Evolutionary conservation across 1,140 invertebrate species (phyloP).

Genomic region (Hylaeus anthracinus): DNA sequence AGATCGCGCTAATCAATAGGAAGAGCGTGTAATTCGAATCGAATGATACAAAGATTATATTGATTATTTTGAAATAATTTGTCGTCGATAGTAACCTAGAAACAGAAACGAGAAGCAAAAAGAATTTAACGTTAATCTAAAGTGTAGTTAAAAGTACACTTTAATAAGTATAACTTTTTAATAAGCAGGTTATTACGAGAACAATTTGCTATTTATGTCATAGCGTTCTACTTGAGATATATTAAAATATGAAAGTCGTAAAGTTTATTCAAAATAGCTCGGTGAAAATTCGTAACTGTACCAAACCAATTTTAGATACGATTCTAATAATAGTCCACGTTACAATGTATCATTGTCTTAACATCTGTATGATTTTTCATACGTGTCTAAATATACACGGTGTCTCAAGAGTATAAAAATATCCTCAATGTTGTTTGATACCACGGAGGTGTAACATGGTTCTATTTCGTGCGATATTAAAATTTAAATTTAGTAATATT

Average conservation of each 20-base stretch:
- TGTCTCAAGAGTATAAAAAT: conserved; percentile 10
- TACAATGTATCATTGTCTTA: not conserved
- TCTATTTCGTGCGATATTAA: not conserved
- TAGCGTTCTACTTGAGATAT: too few relatives aligned
- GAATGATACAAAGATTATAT: not conserved
- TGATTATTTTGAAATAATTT: too few relatives aligned
- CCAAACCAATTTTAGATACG: not conserved
- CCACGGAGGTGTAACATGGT: not conserved
- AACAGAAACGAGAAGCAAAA: not conserved
- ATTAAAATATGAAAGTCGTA: too few relatives aligned
- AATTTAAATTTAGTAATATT: not conserved
- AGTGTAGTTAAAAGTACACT: too few relatives aligned
- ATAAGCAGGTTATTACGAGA: too few relatives aligned
- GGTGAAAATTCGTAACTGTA: too few relatives aligned
- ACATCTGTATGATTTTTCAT: conserved; percentile 1
- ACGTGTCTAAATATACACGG: not conserved
- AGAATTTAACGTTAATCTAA: not conserved
- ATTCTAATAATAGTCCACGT: not conserved
- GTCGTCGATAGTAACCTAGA: not conserved
- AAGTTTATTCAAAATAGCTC: not conserved
- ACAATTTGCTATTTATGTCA: too few relatives aligned
- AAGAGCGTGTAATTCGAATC: conserved; percentile 7
- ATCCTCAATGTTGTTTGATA: conserved; percentile 4
- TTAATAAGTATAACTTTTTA: too few relatives aligned
- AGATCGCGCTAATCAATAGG: not conserved